These are phyloP conservation scores for Heliopora coerulea DNA, from an alignment of 92 coral and sea anemone species.

Conservation along the genomic window DNA sequence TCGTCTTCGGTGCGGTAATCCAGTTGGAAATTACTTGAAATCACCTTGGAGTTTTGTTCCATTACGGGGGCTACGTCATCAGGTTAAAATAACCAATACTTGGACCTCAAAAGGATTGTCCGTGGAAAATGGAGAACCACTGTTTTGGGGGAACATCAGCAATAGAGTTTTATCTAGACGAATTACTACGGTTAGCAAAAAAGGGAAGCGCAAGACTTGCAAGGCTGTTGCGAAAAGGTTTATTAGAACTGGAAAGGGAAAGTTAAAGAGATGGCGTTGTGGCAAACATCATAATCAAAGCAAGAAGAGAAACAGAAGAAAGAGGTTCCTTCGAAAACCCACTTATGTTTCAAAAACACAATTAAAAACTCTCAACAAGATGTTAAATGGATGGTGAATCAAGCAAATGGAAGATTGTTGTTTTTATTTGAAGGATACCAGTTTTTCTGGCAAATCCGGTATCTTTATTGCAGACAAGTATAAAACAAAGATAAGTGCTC, in stretches of 20 bases:
- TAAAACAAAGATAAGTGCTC: no score
- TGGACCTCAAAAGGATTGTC: background rate
- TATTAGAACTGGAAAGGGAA: conserved; percentile 86
- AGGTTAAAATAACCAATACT: background rate
- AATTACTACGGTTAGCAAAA: conserved; percentile 69
- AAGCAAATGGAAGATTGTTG: no score
- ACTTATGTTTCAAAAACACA: conserved; percentile 80
- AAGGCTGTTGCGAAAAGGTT: conserved; percentile 94
- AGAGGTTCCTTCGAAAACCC: conserved; percentile 74
- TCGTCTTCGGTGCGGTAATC: background rate
- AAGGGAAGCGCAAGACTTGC: conserved; percentile 90
- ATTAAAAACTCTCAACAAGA: conserved; percentile 78
- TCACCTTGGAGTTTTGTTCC: background rate
- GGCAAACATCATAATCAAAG: conserved; percentile 84
- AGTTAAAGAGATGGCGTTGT: conserved; percentile 83
- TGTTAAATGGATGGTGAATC: conserved; percentile 87
- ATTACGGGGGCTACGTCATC: background rate
- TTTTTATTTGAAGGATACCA: no score
- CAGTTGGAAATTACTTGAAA: background rate
- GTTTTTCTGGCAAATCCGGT: no score
- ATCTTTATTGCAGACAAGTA: no score
- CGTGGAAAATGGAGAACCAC: background rate
- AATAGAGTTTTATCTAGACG: conserved; percentile 27
- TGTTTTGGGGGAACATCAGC: background rate
- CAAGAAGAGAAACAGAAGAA: conserved; percentile 74